Evolutionary conservation across 1,140 invertebrate genomes (phyloP).

Genomic region (Drosophila insularis): DNA sequence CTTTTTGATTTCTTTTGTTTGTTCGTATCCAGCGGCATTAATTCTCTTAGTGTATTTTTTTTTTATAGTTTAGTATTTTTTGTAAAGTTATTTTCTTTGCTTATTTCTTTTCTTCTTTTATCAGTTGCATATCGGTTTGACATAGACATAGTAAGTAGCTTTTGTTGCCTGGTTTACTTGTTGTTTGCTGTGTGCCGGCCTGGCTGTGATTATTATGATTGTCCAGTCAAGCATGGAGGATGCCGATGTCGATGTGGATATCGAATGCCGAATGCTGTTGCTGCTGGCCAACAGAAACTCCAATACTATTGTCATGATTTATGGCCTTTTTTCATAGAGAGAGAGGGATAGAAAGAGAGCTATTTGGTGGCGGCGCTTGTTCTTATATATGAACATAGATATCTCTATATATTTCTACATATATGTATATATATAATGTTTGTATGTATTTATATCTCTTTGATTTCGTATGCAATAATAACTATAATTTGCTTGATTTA

Average conservation of each 20-base stretch:
- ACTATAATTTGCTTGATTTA: slow-evolving; percentile 78
- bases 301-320: slow-evolving; percentile 65
- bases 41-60: slow-evolving; percentile 41
- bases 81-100: slow-evolving; percentile 55
- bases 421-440: slow-evolving; percentile 28
- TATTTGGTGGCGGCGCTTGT: slow-evolving; percentile 56
- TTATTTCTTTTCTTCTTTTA: slow-evolving; percentile 59
- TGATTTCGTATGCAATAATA: slow-evolving; percentile 65
- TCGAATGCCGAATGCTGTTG: slow-evolving; percentile 13
- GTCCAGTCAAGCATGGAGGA: slow-evolving; percentile 78
- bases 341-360: slow-evolving; percentile 32
- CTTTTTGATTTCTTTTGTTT: neutral
- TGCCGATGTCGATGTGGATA: slow-evolving; percentile 41
- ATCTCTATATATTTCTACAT: slow-evolving; percentile 40
- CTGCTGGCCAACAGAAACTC: slow-evolving; percentile 37
- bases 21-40: neutral
- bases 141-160: slow-evolving; percentile 79
- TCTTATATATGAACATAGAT: slow-evolving; percentile 48
- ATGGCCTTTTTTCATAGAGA: slow-evolving; percentile 61
- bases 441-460: slow-evolving; percentile 31
- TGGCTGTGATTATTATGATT: slow-evolving; percentile 78
- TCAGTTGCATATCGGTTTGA: slow-evolving; percentile 77
- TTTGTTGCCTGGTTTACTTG: slow-evolving; percentile 72
- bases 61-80: slow-evolving; percentile 20
- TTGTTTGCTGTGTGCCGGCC: slow-evolving; percentile 34